Base-by-base conservation (phyloP, 2,888 invertebrate species). In the Leistus spinibarbis region DNA sequence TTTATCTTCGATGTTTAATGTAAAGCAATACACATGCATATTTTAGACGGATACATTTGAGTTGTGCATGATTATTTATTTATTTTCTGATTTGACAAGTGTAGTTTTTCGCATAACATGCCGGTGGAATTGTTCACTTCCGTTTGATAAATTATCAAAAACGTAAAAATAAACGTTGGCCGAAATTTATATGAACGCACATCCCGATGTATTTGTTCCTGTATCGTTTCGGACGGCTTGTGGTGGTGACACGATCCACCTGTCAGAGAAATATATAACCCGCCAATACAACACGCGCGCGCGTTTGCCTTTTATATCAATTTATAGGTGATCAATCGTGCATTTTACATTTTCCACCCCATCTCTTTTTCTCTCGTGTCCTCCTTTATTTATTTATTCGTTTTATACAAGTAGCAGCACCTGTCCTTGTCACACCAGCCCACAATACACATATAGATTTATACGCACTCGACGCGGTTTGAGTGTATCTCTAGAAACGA, bases 231-330 rank as follows among this genome's bases (percentile, higher is more conserved):
- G 40, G 40, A 40, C 57, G 54, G 67, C 67, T 22, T 68, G 56
- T 54, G 27, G 53, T 9, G 20, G 20, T 57, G 57, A 57, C 57
- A 20, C 57, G 57, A 57, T 20, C 20, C 57, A 57, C 20, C 67
- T 67, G 67, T 54, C 69, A 56, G 40, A 69, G 56, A 20, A 69
- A 69, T 69, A 57, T 69, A 69, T 69, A 69, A 69, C 69, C 60
- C 69, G 69, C 69, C 69, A 69, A 69, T 69, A 57, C 69, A 69
- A 57, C 57, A 27, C 60, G 40, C 69, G 27, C 69, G 27, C 23
- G 54, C 65, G 65, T 63, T 22, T 63, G 22, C 63, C 19, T 66
- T 67, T 67, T 67, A 57, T 57, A 20, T 57, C 19, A 57, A 19
- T 19, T 57, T 57, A 19, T 57, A 57, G 20, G 57, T 57, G 57